Base-by-base conservation (phyloP, 2,888 invertebrate genomes). In the Lutraria lutraria region DNA sequence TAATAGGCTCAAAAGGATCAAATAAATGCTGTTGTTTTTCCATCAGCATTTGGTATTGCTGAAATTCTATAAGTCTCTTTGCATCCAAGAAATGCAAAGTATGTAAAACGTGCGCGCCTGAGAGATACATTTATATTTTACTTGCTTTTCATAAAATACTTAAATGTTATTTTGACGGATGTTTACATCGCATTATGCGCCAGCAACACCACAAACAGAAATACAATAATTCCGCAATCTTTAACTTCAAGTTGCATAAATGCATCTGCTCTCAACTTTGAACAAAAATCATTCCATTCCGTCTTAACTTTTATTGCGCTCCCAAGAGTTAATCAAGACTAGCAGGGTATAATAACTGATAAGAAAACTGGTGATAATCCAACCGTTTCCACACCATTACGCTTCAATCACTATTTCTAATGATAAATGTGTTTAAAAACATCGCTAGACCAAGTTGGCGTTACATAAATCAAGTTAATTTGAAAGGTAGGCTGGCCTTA, bases 391-490 rank as follows among this genome's bases (percentile, higher is more conserved):
- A 81, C 43, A 63, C 81, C 68, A 82, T 15, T 72, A 72, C 63
- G 12, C 68, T 53, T 83, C 56, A 83, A 56, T 87, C 53, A 34
- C 31, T 83, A 86, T 72, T 68, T 83, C 21, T 54, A 56, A 87
- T 87, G 87, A 87, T 87, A 87, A 80, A 83, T 88, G 52, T 29
- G 81, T 80, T 88, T 83, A 34, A 87, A 87, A 82, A 87, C 68
- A 79, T 83, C 54, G 54, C 56, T 13, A 56, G 63, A 43, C 60
- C 80, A 53, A 60, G 76, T 56, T 79, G 6, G 56, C 43, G 76
- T 86, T 88, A 72, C 86, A 88, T 91, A 91, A 91, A 91, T 91
- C 88, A 91, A 84, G 60, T 34, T 86, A 86, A 89, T 89, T 82
- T 86, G 88, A 91, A 82, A 88, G 86, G 76, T 60, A 86, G 91